Percentiles rank a stretch among this genome's conserved stretches.
Conservation (phyloP, 2,888 invertebrate species). For the Tinea pellionella region DNA sequence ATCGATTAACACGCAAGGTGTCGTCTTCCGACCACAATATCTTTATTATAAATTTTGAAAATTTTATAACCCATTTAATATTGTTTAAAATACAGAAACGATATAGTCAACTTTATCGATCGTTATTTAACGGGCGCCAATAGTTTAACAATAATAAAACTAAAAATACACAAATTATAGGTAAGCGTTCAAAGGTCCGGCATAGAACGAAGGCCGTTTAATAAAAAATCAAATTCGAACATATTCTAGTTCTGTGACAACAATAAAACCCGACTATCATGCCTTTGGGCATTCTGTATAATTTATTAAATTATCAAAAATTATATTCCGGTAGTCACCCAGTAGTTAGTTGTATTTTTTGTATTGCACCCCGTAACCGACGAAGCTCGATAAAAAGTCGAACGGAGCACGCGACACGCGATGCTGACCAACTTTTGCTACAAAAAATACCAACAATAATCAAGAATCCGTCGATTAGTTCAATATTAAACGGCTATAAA, state of each 20-base stretch:
- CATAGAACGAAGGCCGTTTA: neutral
- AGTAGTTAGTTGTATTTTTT: constrained; percentile 46
- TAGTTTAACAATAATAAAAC: neutral
- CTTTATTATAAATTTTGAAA: neutral
- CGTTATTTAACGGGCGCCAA: neutral
- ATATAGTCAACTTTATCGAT: too few species aligned
- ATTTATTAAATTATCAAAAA: constrained; percentile 67
- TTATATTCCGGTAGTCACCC: constrained; percentile 67
- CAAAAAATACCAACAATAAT: constrained; percentile 58
- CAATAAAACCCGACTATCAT: constrained; percentile 24
- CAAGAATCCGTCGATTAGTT: constrained; percentile 51
- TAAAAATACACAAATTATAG: neutral
- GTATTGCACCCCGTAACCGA: constrained; percentile 34
- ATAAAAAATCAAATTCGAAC: neutral
- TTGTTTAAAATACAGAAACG: too few species aligned
- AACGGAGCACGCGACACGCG: constrained; percentile 64
- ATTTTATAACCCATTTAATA: too few species aligned
- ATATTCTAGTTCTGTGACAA: constrained; percentile 3
- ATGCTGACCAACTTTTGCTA: constrained; percentile 30
- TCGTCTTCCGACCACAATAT: constrained; percentile 11
- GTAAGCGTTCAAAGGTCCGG: neutral
- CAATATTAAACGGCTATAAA: constrained; percentile 65
- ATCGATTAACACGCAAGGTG: constrained; percentile 17
- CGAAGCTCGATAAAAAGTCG: constrained; percentile 25
- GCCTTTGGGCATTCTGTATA: constrained; percentile 53